Conservation (phyloP, 2,797 vertebrate genomes). For the Poeciliopsis turneri region DNA sequence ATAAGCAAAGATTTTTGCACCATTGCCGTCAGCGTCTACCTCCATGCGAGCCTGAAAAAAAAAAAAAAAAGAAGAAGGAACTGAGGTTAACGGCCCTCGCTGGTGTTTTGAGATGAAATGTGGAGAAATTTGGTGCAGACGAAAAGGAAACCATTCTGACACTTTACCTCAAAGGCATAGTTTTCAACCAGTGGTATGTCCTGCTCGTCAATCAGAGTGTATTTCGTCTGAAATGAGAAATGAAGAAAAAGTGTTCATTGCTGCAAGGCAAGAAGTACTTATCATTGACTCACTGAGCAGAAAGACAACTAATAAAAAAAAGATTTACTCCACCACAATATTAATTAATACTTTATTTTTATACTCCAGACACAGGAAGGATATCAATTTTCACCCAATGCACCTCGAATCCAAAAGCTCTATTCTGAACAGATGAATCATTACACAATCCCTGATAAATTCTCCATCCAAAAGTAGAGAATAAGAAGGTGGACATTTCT, state of each 20-base stretch:
- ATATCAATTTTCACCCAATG: not conserved
- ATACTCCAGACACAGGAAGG: not conserved
- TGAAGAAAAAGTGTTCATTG: not conserved
- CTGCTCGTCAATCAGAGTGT: conserved; percentile 97
- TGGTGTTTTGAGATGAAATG: no score
- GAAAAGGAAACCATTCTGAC: not conserved
- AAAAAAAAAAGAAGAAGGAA: not conserved
- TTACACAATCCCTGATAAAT: not conserved
- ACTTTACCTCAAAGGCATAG: conserved; percentile 95
- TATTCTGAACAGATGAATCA: not conserved
- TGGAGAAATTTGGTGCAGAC: not conserved
- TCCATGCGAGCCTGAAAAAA: conserved; percentile 92
- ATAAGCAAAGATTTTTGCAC: conserved; percentile 97
- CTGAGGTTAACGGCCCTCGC: not conserved
- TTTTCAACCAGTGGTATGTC: conserved; percentile 99
- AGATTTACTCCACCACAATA: not conserved
- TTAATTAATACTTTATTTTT: not conserved
- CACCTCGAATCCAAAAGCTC: not conserved
- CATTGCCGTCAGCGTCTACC: conserved; percentile 97
- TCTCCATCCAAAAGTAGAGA: not conserved
- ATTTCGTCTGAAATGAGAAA: conserved; percentile 88
- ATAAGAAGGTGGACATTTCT: not conserved
- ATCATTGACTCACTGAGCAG: not conserved
- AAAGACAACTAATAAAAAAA: not conserved
- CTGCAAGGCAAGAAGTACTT: not conserved